Percentiles rank a stretch among this genome's conserved stretches.
phyloP scores from a whole-genome alignment of 2,113 vertebrate species.

The Tyrannus savana region DNA sequence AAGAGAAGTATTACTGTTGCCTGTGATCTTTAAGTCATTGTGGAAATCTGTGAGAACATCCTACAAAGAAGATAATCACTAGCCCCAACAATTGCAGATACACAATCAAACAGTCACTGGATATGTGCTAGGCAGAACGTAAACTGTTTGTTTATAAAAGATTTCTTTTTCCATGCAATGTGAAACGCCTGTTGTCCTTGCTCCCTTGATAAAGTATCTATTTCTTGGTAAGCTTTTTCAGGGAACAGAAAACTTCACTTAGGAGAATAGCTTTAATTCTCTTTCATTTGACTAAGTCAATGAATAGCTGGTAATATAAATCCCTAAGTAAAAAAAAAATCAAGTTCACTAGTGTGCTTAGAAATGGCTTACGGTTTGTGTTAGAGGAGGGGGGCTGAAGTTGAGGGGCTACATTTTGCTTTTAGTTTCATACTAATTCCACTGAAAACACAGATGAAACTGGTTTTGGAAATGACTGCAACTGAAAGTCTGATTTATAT shows the following conservation, averaged over 20 bases:
- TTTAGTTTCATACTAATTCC: neutral
- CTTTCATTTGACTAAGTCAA: neutral
- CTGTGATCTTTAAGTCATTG: neutral
- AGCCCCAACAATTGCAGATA: neutral
- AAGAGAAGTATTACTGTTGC: neutral
- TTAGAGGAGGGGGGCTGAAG: neutral
- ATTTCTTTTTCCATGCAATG: slow-evolving; percentile 31
- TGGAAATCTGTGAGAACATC: slow-evolving; percentile 45
- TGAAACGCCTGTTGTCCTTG: slow-evolving; percentile 12
- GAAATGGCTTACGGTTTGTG: neutral
- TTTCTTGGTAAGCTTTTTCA: slow-evolving; percentile 54
- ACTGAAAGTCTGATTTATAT: neutral
- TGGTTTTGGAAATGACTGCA: neutral
- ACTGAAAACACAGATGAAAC: neutral
- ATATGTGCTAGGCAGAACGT: slow-evolving; percentile 9
- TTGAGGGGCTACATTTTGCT: neutral
- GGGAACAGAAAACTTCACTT: slow-evolving; percentile 30
- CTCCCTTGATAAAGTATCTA: slow-evolving; percentile 40
- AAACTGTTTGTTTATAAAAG: slow-evolving; percentile 43
- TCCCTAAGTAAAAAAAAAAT: neutral
- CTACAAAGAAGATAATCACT: neutral
- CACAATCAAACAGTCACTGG: slow-evolving; percentile 1
- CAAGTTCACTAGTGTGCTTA: neutral
- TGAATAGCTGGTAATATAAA: slow-evolving; percentile 37
- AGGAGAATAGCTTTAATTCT: slow-evolving; percentile 2